Conservation (phyloP, 2,888 invertebrate genomes). For the Pheosia gnoma region DNA sequence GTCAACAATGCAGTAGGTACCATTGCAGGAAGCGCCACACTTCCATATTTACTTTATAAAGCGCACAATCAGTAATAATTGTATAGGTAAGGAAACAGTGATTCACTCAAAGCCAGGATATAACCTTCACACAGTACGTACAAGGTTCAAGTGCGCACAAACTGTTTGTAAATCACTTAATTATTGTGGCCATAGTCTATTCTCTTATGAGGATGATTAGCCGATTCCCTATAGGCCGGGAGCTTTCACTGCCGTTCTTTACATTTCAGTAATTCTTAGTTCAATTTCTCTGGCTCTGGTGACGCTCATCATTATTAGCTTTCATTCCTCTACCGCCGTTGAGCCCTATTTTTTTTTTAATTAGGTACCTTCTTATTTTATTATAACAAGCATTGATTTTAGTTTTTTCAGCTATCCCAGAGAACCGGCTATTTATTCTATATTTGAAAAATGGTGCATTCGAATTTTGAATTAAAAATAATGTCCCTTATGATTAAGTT, state of each 20-base stretch:
- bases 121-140: constrained; percentile 56
- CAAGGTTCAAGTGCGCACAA: constrained; percentile 62
- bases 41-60: not conserved
- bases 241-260: constrained; percentile 14
- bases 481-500: too few species aligned
- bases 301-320: too few species aligned
- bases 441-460: too few species aligned
- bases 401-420: too few species aligned
- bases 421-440: too few species aligned
- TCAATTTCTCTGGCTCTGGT: not conserved
- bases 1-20: not conserved
- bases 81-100: constrained; percentile 45
- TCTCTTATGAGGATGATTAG: constrained; percentile 13
- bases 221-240: constrained; percentile 18
- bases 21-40: constrained; percentile 1
- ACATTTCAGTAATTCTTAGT: not conserved
- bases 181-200: constrained; percentile 36
- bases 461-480: too few species aligned
- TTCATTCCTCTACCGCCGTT: too few species aligned
- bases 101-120: constrained; percentile 64
- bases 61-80: constrained; percentile 1
- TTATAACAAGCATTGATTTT: too few species aligned
- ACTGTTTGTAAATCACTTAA: constrained; percentile 55
- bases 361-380: too few species aligned
- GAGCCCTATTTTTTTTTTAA: too few species aligned